Evolutionary conservation across 2,888 invertebrate genomes (phyloP), one percentile per base, ranked within the genome.

Genomic region (Caenorhabditis doughertyi): DNA sequence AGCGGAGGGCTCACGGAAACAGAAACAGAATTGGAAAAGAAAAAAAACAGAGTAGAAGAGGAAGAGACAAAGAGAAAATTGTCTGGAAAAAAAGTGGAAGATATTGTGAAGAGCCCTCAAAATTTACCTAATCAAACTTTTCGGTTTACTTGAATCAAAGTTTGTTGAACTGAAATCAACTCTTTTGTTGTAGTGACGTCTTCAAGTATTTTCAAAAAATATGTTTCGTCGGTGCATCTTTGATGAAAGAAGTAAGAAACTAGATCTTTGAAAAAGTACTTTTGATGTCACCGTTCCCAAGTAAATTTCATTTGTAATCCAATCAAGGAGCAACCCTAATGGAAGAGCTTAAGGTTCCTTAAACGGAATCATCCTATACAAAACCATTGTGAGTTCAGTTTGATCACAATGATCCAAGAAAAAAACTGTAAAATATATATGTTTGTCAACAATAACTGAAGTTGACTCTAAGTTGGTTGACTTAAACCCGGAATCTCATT

Each of bases 41-140:
- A n/a, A 27, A 49, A 55, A 76, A 68, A 76, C 58, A 76, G 49
- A 42, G 25, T 67, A 25, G 16, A 49, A 76, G 65, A 60, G 16
- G 76, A 67, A 58, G 76, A 67, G 58, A 27, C 67, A 51, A 23
- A 58, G 18, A 68, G 58, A 56, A 49, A 67, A 47, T 27, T 25
- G 74, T 65, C 65, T 74, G 74, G 65, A 74, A 55, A 39, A 58
- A 39, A 56, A 51, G 47, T 11, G n/a, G 35, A 27, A n/a, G n/a
- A n/a, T n/a, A 42, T 18, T 64, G 74, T 67, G 74, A 74, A 74
- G 56, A 74, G 65, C 25, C 65, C 65, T 65, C n/a, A 42, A 55
- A 67, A 58, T 42, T 65, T 58, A 74, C 39, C 64, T 62, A 35
- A 35, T 35, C 35, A 35, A 35, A 35, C 35, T 35, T 29, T 27